Evolutionary conservation across 2,888 invertebrate genomes (phyloP).

Genomic region (Ethmia dodecea): DNA sequence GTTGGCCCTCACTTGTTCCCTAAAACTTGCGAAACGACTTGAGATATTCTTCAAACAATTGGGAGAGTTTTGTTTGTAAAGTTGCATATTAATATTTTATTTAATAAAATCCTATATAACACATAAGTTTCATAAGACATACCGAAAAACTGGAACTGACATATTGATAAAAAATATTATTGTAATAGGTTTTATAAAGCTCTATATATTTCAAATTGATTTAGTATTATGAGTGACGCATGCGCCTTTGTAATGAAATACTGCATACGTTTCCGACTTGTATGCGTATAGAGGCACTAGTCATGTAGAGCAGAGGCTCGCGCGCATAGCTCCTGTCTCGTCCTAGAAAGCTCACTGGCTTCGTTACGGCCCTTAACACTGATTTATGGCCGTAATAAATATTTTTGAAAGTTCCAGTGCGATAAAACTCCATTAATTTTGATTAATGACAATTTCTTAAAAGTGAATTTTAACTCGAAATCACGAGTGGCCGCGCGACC

Average conservation of each 20-base stretch:
- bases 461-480: slow-evolving; percentile 64
- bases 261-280: too few species aligned
- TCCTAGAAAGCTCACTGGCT: slow-evolving; percentile 69
- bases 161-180: too few species aligned
- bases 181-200: too few species aligned
- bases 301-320: too few species aligned
- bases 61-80: neutral
- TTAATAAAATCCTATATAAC: too few species aligned
- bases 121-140: too few species aligned
- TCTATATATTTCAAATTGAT: too few species aligned
- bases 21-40: slow-evolving; percentile 27
- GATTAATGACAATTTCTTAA: slow-evolving; percentile 75
- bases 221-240: too few species aligned
- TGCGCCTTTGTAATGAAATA: too few species aligned
- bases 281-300: too few species aligned
- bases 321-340: slow-evolving; percentile 49
- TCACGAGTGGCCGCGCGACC: slow-evolving; percentile 34
- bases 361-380: slow-evolving; percentile 72
- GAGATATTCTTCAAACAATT: slow-evolving; percentile 7
- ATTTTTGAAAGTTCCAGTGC: slow-evolving; percentile 74
- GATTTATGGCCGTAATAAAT: slow-evolving; percentile 73
- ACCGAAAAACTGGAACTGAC: too few species aligned
- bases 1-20: slow-evolving; percentile 27
- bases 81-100: too few species aligned
- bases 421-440: slow-evolving; percentile 78